These are phyloP conservation scores for Tiliqua scincoides DNA, from an alignment of 2,113 vertebrate species.

Conservation along the genomic window DNA sequence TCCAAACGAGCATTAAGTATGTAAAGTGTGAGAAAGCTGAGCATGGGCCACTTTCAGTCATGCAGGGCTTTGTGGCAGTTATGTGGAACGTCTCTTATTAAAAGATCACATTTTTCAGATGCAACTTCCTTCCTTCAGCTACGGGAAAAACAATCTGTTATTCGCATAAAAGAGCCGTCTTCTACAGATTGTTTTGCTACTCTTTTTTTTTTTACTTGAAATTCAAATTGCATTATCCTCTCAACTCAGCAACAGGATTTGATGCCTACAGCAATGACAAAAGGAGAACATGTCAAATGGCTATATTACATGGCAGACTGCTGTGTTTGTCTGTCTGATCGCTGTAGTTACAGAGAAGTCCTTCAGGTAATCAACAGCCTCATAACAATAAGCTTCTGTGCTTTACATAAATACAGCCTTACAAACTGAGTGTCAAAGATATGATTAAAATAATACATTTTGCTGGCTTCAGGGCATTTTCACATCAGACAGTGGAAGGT, in stretches of 20 bases:
- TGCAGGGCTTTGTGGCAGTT: not conserved
- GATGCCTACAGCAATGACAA: constrained; percentile 28
- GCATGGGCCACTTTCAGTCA: constrained; percentile 9
- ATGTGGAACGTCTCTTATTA: not conserved
- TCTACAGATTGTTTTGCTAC: constrained; percentile 17
- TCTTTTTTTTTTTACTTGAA: constrained; percentile 38
- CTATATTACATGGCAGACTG: not conserved
- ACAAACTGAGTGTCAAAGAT: not conserved
- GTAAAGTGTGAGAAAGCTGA: not conserved
- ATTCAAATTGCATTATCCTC: constrained; percentile 48
- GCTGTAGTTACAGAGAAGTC: not conserved
- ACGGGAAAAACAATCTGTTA: not conserved
- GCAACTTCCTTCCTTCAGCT: constrained; percentile 18
- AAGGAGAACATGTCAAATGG: constrained; percentile 38
- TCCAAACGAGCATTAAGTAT: constrained; percentile 3
- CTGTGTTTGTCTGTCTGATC: constrained; percentile 38
- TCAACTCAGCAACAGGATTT: constrained; percentile 5
- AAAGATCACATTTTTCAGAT: constrained; percentile 25
- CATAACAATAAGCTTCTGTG: constrained; percentile 12
- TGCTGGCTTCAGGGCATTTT: constrained; percentile 26
- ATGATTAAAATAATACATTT: constrained; percentile 22
- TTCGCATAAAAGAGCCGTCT: constrained; percentile 32
- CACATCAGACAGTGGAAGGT: constrained; percentile 6
- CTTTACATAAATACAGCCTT: constrained; percentile 19
- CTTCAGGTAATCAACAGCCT: constrained; percentile 31